These are phyloP conservation scores for Cryptotermes secundus DNA, from an alignment of 1,140 invertebrate species.

Conservation along the genomic window DNA sequence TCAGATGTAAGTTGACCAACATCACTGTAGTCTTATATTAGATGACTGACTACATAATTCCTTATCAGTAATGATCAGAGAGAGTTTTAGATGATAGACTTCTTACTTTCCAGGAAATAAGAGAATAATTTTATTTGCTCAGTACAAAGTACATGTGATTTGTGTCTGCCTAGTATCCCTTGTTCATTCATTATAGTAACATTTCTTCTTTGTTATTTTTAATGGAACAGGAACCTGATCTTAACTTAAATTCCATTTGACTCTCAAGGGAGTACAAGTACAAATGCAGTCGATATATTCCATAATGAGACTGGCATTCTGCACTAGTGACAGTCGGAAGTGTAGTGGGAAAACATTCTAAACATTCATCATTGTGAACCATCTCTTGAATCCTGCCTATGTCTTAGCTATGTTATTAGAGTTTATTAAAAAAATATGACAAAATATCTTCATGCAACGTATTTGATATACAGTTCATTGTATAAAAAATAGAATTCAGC, in stretches of 20 bases:
- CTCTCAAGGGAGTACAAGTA: constrained; percentile 20
- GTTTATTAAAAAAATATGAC: neutral
- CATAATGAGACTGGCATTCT: neutral
- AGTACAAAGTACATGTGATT: neutral
- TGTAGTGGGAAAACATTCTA: constrained; percentile 25
- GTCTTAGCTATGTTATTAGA: constrained; percentile 9
- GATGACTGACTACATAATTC: neutral
- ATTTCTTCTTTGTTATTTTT: neutral
- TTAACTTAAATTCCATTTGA: neutral
- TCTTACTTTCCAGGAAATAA: constrained; percentile 9
- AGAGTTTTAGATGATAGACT: neutral
- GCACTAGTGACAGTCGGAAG: neutral
- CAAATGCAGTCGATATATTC: constrained; percentile 20
- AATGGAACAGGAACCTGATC: neutral
- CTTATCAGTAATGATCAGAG: neutral
- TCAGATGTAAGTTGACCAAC: constrained; percentile 24
- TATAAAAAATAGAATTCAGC: constrained; percentile 26
- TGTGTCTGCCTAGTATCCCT: neutral
- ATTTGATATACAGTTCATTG: constrained; percentile 22
- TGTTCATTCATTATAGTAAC: neutral
- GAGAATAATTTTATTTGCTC: neutral
- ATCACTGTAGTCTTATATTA: neutral
- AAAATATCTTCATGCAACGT: neutral
- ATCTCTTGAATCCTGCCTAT: constrained; percentile 29
- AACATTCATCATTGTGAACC: constrained; percentile 22